Evolutionary conservation across 2,797 vertebrate species (phyloP), one percentile per base, ranked within the genome.

Genomic region (Pseudomugil gertrudae): DNA sequence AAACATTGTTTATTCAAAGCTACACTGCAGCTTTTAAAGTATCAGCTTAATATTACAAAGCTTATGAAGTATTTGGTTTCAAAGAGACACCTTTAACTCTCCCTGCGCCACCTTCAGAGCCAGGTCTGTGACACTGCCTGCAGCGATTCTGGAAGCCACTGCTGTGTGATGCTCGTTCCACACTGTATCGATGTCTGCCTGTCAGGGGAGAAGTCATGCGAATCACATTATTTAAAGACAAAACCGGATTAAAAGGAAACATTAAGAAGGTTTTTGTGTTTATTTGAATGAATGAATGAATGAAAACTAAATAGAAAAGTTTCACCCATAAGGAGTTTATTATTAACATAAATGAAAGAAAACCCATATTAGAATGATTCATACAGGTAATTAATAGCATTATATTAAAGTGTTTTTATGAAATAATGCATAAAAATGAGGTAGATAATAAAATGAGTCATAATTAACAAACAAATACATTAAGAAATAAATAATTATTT

Each of bases 151-250:
- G 0, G 95, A 94, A 0, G 95, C 95, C 0, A 93, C 89, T 68
- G 95, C 93, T 23, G 96, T 97, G 81, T 96, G 95, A 57, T 94
- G 88, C 69, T 96, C 96, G 0, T 96, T 98, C 96, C 96, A 97
- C 81, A 96, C 84, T 36, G 95, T 97, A 69, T 97, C 96, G 0
- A 90, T 93, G 69, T 97, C 96, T 66, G 95, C 95, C 95, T 95
- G 91, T 61, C 50, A 59, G 70, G 45, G 60, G 71, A 64, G 76
- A 32, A 69, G 56, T 0, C 17, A 63, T 33, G 74, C 4, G 13
- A 1, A 21, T 59, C 43, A 52, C 15, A 40, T 60, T 30, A 43
- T 32, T 3, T 23, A 15, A 26, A 19, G n/a, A 69, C 26, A 3
- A 0, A 17, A 24, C 13, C 26, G 40, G 30, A 67, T 35, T 35